Conservation (phyloP, 2,113 vertebrate genomes). For the Syngnathus scovelli region DNA sequence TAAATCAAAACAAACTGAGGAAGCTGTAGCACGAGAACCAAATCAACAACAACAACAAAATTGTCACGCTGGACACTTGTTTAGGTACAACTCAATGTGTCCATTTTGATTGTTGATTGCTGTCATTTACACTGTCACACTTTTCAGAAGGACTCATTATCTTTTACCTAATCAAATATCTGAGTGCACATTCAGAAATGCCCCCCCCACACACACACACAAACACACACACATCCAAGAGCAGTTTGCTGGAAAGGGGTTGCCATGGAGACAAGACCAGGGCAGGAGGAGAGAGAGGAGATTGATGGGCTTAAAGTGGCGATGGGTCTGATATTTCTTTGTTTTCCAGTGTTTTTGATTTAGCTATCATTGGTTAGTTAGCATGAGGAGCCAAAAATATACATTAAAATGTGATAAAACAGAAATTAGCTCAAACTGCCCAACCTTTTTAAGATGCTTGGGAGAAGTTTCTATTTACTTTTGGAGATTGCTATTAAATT, state of each 20-base stretch:
- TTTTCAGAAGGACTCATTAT: neutral
- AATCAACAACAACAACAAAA: neutral
- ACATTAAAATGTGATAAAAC: neutral
- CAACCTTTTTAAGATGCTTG: neutral
- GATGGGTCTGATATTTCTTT: conserved; percentile 36
- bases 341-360: conserved; percentile 27
- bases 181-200: conserved; percentile 36
- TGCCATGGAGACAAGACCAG: conserved; percentile 66
- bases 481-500: neutral
- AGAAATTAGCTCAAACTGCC: neutral
- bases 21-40: no score
- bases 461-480: no score
- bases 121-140: neutral
- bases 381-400: neutral
- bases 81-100: neutral
- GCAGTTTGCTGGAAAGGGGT: conserved; percentile 62
- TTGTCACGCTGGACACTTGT: neutral
- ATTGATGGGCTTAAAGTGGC: conserved; percentile 42
- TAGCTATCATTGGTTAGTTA: neutral
- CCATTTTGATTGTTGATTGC: neutral
- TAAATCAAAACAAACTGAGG: neutral
- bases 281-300: conserved; percentile 50
- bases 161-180: neutral
- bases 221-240: conserved; percentile 48
- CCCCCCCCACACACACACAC: conserved; percentile 26